phyloP scores from a whole-genome alignment of 2,888 invertebrate genomes.

The Epistrophe grossulariae region DNA sequence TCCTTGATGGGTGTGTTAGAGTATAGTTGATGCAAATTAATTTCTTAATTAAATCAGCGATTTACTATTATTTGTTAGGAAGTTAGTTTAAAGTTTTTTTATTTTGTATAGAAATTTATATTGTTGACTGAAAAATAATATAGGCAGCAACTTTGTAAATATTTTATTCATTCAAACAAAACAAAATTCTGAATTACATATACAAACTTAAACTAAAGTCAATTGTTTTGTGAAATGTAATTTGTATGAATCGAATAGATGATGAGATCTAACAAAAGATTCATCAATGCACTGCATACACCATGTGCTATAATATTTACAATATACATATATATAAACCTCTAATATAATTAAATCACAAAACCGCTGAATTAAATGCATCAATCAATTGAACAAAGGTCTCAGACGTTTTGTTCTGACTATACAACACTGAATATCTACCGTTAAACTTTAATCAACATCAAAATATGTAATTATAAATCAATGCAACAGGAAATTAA shows the following conservation, averaged over 20 bases:
- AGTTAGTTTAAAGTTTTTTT: background rate
- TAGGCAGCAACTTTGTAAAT: background rate
- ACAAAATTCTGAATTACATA: background rate
- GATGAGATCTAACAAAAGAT: background rate
- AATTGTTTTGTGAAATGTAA: background rate
- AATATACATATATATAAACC: background rate
- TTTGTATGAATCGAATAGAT: background rate
- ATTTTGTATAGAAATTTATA: background rate
- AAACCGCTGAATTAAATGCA: background rate
- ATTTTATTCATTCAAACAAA: background rate
- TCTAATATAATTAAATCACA: background rate
- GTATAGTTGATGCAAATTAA: background rate
- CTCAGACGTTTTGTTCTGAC: background rate
- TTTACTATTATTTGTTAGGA: background rate
- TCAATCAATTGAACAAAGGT: background rate
- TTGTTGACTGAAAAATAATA: background rate
- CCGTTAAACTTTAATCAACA: slow-evolving; percentile 4
- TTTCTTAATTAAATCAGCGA: background rate
- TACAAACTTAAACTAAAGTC: background rate
- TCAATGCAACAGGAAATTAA: slow-evolving; percentile 28
- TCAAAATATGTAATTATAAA: background rate
- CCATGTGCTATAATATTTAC: background rate
- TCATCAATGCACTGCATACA: background rate
- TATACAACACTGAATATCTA: background rate
- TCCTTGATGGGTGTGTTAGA: background rate